Evolutionary conservation across 2,888 invertebrate species (phyloP), one percentile per base, ranked within the genome.

Genomic region (Caenorhabditis sinica): DNA sequence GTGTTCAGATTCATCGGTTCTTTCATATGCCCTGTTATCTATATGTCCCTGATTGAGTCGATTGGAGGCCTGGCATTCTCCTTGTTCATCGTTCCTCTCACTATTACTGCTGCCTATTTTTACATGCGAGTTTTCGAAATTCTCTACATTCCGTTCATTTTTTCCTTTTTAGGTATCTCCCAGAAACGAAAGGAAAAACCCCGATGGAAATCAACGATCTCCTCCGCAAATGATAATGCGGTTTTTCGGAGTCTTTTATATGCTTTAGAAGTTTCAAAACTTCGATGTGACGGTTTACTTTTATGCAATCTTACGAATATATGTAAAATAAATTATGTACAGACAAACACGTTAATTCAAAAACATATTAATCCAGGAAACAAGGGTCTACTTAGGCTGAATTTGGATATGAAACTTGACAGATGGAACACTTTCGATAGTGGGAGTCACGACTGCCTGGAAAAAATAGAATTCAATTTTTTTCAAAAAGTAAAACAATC

Each of bases 401-500:
- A 92, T 83, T 71, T 91, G 90, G 23, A 93, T 89, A 66, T 92
- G 91, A 66, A 93, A 93, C 61, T 92, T 93, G 30, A 92, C 91
- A 30, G 88, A 86, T 2, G 93, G 93, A 23, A 93, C 71, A 15
- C 80, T 82, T 33, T 92, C 92, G 4, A 90, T 86, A 6, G 90
- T 88, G 6, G 97, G 97, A 20, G 97, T 98, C 0, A 99, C 98
- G 73, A 97, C 95, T 93, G 97, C 96, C 69, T 86, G 65, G 66
- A 92, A 72, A 30, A 20, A 30, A 25, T 40, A 30, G 20, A 60
- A 49, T 49, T 13, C 11, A 28, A 71, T 43, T 23, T 71, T 11
- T 45, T 45, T 45, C 2, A 15, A 11, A 45, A n/a, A 28, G 0
- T n/a, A n/a, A n/a, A n/a, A n/a, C n/a, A n/a, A n/a, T n/a, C 58